phyloP scores from a whole-genome alignment of 2,888 invertebrate species.

The Stratiomys singularior region DNA sequence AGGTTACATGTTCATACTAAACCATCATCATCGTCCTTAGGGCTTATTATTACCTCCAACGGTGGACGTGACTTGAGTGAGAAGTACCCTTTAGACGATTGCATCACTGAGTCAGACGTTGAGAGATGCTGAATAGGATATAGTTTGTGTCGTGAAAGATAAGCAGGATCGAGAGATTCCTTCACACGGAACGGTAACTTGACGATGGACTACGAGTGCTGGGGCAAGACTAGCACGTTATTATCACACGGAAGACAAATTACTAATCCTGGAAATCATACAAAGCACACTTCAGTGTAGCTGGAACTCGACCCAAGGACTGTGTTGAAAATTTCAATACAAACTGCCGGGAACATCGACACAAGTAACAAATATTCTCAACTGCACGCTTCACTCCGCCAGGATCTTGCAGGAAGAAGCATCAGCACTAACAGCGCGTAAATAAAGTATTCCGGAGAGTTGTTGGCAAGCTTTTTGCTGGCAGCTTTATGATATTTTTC shows the following conservation, averaged over 20 bases:
- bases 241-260: no score
- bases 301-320: no score
- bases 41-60: slow-evolving; percentile 54
- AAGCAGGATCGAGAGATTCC: no score
- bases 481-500: slow-evolving; percentile 44
- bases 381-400: no score
- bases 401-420: background rate
- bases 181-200: no score
- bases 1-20: slow-evolving; percentile 40
- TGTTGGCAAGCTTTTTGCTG: slow-evolving; percentile 37
- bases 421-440: slow-evolving; percentile 5
- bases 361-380: no score
- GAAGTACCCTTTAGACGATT: slow-evolving; percentile 35
- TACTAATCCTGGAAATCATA: no score
- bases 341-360: background rate
- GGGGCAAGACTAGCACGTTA: background rate
- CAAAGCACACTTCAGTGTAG: no score
- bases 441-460: slow-evolving; percentile 28
- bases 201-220: background rate
- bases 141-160: background rate
- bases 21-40: slow-evolving; percentile 38
- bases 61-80: slow-evolving; percentile 53
- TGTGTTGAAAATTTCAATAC: background rate
- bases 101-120: background rate
- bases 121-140: background rate